These are phyloP conservation scores for Chalcosyrphus nemorum DNA, from an alignment of 2,888 invertebrate genomes.

Conservation along the genomic window DNA sequence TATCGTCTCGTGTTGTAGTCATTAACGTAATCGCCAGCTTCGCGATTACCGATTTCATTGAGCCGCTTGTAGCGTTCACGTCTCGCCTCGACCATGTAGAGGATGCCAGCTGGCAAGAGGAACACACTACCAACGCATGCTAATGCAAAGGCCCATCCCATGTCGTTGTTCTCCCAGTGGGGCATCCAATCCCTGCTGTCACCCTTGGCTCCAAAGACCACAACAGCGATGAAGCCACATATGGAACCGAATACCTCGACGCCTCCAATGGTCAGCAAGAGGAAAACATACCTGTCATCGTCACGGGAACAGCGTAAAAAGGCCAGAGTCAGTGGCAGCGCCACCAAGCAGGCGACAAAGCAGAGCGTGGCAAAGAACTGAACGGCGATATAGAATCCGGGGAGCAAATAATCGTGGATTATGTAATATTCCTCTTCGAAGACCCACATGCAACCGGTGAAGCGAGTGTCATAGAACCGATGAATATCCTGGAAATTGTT, in stretches of 20 bases:
- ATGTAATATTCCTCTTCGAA: constrained; percentile 98
- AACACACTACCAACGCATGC: constrained; percentile 90
- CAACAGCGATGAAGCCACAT: constrained; percentile 91
- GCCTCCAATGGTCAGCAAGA: constrained; percentile 89
- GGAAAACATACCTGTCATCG: constrained; percentile 89
- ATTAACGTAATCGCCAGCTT: constrained; percentile 86
- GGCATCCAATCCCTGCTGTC: constrained; percentile 98
- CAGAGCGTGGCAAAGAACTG: constrained; percentile 96
- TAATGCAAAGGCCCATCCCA: constrained; percentile 96
- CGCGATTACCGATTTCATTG: constrained; percentile 87
- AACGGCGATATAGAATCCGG: constrained; percentile 95
- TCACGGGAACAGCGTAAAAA: constrained; percentile 89
- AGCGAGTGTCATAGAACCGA: constrained; percentile 91
- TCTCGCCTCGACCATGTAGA: constrained; percentile 92
- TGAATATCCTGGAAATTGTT: constrained; percentile 93
- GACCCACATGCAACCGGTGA: constrained; percentile 97
- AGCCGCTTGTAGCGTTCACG: constrained; percentile 89
- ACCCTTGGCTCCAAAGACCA: constrained; percentile 94
- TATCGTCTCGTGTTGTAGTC: constrained; percentile 83
- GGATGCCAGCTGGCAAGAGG: constrained; percentile 88
- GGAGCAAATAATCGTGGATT: constrained; percentile 93
- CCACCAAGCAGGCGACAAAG: constrained; percentile 90
- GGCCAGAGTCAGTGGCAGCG: constrained; percentile 88
- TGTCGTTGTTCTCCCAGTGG: constrained; percentile 96
- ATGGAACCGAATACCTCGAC: constrained; percentile 89